Evolutionary conservation across 1,140 invertebrate genomes (phyloP).

Genomic region (Drosophila busckii): DNA sequence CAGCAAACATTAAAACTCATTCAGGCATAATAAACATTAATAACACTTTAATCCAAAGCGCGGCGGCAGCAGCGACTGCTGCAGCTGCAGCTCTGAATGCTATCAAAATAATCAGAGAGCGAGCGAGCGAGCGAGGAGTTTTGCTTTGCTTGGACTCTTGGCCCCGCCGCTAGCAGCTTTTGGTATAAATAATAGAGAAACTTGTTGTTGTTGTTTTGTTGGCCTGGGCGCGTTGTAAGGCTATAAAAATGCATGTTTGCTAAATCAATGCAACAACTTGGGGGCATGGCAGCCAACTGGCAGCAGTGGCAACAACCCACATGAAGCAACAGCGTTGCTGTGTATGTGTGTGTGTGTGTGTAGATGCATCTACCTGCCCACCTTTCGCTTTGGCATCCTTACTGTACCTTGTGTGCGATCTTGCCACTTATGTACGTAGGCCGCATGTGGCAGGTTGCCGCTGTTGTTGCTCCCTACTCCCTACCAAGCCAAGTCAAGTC

Average conservation of each 20-base stretch:
- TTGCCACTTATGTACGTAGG: conserved; percentile 78
- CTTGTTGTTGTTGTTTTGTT: conserved; percentile 54
- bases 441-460: conserved; percentile 77
- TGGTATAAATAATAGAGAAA: conserved; percentile 74
- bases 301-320: conserved; percentile 50
- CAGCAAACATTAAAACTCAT: conserved; percentile 77
- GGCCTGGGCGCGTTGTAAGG: conserved; percentile 70
- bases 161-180: conserved; percentile 45
- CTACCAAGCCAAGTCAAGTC: too few relatives aligned
- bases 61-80: conserved; percentile 12
- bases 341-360: not conserved
- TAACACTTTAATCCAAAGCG: conserved; percentile 71
- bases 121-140: too few relatives aligned
- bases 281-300: conserved; percentile 59
- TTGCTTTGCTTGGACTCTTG: conserved; percentile 7
- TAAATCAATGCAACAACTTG: conserved; percentile 78
- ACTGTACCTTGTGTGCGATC: conserved; percentile 63
- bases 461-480: conserved; percentile 44
- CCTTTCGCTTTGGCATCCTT: conserved; percentile 74
- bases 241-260: conserved; percentile 77
- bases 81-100: conserved; percentile 55
- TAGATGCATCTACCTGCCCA: conserved; percentile 44
- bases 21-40: conserved; percentile 77
- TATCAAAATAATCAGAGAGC: conserved; percentile 72
- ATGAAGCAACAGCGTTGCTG: conserved; percentile 50